A percentile compares a stretch with the other conserved stretches of the same genome.
Conservation (phyloP, 2,888 invertebrate species). For the Mimachlamys varia region DNA sequence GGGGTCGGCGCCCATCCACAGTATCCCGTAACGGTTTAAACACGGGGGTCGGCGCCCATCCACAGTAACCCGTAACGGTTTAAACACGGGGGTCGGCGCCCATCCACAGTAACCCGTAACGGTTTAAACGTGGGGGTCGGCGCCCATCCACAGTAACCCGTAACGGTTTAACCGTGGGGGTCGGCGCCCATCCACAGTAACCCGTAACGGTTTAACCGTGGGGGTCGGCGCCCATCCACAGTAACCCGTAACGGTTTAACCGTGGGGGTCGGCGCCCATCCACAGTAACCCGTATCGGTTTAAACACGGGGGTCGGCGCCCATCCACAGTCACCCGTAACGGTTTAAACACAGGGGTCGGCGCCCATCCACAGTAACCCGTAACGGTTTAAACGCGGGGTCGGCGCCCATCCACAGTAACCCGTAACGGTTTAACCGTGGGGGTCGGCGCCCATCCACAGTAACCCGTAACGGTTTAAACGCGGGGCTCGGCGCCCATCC, state of each 20-base stretch:
- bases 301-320: too few species aligned
- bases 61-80: not conserved
- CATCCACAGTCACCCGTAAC: not conserved
- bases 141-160: not conserved
- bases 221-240: not conserved
- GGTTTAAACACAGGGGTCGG: too few species aligned
- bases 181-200: not conserved
- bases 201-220: not conserved
- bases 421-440: not conserved
- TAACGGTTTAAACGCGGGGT: not conserved
- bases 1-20: not conserved
- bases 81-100: too few species aligned
- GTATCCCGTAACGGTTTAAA: not conserved
- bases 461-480: not conserved
- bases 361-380: not conserved
- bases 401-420: not conserved
- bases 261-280: not conserved
- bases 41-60: not conserved
- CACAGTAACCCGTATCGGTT: not conserved
- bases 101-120: not conserved
- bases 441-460: not conserved
- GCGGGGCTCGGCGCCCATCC: not conserved
- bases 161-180: not conserved
- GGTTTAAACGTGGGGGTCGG: too few species aligned
- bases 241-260: not conserved